A percentile compares a stretch with the other conserved stretches of the same genome.
Evolutionary conservation across 2,888 invertebrate genomes (phyloP).

Genomic region (Himalopsyche japonica): DNA sequence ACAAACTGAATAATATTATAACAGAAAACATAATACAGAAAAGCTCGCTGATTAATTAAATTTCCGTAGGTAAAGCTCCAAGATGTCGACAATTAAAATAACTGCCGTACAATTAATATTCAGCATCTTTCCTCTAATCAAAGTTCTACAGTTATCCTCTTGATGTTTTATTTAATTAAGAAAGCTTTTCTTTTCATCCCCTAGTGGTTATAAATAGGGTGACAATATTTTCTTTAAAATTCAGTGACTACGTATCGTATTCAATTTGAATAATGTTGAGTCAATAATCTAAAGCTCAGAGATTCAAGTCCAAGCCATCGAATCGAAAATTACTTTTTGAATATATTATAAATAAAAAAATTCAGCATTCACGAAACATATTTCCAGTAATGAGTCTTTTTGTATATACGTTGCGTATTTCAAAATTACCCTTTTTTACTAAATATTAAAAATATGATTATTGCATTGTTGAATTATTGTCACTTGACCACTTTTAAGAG

Average conservation of each 20-base stretch:
- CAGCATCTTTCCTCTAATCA: constrained; percentile 29
- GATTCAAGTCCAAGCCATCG: too few relatives aligned
- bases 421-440: too few relatives aligned
- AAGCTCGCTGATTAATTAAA: constrained; percentile 17
- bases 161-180: constrained; percentile 38
- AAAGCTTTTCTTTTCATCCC: constrained; percentile 13
- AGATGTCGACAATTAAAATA: constrained; percentile 27
- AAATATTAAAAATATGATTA: too few relatives aligned
- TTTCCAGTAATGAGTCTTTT: too few relatives aligned
- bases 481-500: too few relatives aligned
- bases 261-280: background rate
- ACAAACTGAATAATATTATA: background rate
- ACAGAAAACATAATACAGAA: background rate
- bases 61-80: background rate
- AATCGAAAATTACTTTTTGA: too few relatives aligned
- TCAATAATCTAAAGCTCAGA: too few relatives aligned
- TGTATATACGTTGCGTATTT: too few relatives aligned
- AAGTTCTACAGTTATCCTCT: constrained; percentile 15
- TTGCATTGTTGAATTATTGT: too few relatives aligned
- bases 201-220: background rate
- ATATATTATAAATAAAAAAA: too few relatives aligned
- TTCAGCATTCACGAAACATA: too few relatives aligned
- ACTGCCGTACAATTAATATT: constrained; percentile 32
- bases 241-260: too few relatives aligned
- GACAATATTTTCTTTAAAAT: background rate